phyloP scores from a whole-genome alignment of 2,888 invertebrate species.

The Calameuta pallipes region DNA sequence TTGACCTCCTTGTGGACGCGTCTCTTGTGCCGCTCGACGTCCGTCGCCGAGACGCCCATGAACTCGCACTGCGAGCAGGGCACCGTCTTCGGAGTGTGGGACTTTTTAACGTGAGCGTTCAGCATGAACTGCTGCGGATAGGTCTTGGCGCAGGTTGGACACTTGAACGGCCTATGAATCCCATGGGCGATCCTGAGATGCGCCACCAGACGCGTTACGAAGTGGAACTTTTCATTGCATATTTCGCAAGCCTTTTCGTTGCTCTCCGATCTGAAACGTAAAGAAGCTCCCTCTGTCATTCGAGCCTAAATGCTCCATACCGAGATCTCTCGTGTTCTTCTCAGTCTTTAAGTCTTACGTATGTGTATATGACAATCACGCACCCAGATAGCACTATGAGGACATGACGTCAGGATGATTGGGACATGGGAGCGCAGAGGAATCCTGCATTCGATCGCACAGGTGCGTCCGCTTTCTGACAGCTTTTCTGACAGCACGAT shows the following conservation, averaged over 20 bases:
- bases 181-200: slow-evolving; percentile 51
- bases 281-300: neutral
- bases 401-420: too few species aligned
- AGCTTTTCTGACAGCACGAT: too few species aligned
- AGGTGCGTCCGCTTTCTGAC: too few species aligned
- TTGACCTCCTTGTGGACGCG: slow-evolving; percentile 37
- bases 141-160: slow-evolving; percentile 47
- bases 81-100: slow-evolving; percentile 47
- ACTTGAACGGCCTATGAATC: slow-evolving; percentile 55
- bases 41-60: slow-evolving; percentile 45
- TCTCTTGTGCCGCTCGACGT: slow-evolving; percentile 48
- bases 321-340: neutral
- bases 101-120: slow-evolving; percentile 54
- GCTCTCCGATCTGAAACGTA: slow-evolving; percentile 40
- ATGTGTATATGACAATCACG: neutral
- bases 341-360: neutral
- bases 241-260: slow-evolving; percentile 48
- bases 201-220: slow-evolving; percentile 51
- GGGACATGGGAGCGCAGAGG: too few species aligned
- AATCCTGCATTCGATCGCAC: too few species aligned
- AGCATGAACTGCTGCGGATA: slow-evolving; percentile 55
- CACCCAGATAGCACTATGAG: too few species aligned
- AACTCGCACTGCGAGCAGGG: slow-evolving; percentile 49
- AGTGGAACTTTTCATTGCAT: slow-evolving; percentile 52
- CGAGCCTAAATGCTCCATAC: neutral